Base-by-base conservation (phyloP, 1,140 invertebrate genomes). In the Odontomachus brunneus region DNA sequence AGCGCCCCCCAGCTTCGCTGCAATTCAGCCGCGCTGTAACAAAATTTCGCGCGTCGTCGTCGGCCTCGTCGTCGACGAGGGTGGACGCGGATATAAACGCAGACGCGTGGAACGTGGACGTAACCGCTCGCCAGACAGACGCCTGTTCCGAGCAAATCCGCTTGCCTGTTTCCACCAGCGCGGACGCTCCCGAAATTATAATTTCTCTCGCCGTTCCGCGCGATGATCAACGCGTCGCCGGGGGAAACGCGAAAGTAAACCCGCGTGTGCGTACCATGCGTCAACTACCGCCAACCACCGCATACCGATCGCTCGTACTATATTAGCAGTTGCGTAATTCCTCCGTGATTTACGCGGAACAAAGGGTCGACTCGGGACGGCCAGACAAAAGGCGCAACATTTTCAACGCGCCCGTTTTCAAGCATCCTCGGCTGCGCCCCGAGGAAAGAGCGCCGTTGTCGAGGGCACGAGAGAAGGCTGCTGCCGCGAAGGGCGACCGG, bases 41-140 rank as follows among this genome's bases (percentile, higher is more conserved):
- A 63, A 78, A 57, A 69, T 78, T 78, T 78, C 22, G 29, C 63
- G 51, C 63, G 22, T 44, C 38, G 74, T 55, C 49, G 49, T 67
- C 49, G 22, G 2, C 29, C 2, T 33, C 29, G 29, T 33, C 29
- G 29, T 33, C 29, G 29, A 3, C n/a, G n/a, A 67, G 29, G 17
- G 49, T 67, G 48, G 62, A 76, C 49, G 17, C 38, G n/a, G n/a
- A n/a, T n/a, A n/a, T n/a, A n/a, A n/a, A n/a, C n/a, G n/a, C n/a
- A n/a, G 49, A 44, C 74, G 19, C 63, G 12, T 44, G 67, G 49
- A 53, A 65, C 24, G 17, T 29, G 22, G 44, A 66, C 9, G 38
- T 44, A 44, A 44, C 38, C 38, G 38, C 38, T 44, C 9, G 29
- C 5, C 29, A 11, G 38, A 44, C 3, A 44, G 38, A 44, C 38